Conservation (phyloP, 2,113 vertebrate species). For the Dicrurus megarhynchus region DNA sequence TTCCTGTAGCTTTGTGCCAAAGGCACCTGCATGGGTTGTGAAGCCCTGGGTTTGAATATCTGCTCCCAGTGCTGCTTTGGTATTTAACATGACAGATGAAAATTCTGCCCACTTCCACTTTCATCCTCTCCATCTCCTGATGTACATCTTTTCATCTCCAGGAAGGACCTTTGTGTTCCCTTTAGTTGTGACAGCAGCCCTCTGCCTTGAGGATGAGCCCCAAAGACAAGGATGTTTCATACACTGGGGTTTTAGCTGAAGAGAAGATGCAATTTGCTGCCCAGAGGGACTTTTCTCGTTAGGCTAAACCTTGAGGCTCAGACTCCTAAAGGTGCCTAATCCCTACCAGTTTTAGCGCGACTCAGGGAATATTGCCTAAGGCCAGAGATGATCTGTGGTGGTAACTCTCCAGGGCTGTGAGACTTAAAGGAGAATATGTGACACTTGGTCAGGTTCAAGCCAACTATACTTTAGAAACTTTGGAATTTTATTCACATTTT, state of each 20-base stretch:
- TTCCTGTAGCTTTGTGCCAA: neutral
- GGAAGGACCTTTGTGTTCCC: neutral
- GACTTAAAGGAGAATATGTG: neutral
- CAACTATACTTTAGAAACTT: neutral
- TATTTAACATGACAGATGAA: neutral
- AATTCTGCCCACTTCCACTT: neutral
- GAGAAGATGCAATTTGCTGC: neutral
- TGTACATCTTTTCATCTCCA: neutral
- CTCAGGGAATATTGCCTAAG: neutral
- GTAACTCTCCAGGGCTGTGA: neutral
- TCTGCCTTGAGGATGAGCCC: neutral
- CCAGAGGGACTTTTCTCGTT: neutral
- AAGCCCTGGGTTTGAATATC: neutral
- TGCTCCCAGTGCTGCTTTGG: neutral
- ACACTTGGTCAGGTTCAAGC: neutral
- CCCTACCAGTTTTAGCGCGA: neutral
- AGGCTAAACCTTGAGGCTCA: neutral
- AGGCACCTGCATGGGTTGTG: neutral
- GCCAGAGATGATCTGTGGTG: neutral
- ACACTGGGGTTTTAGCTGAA: neutral
- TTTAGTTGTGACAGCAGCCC: neutral
- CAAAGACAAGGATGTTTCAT: neutral
- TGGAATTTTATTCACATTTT: neutral
- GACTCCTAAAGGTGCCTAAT: neutral
- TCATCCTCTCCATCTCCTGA: neutral